Percentiles rank a stretch among this genome's conserved stretches.
These are phyloP conservation scores for Sarcophaga caerulescens DNA, from an alignment of 2,888 invertebrate species.

Conservation along the genomic window DNA sequence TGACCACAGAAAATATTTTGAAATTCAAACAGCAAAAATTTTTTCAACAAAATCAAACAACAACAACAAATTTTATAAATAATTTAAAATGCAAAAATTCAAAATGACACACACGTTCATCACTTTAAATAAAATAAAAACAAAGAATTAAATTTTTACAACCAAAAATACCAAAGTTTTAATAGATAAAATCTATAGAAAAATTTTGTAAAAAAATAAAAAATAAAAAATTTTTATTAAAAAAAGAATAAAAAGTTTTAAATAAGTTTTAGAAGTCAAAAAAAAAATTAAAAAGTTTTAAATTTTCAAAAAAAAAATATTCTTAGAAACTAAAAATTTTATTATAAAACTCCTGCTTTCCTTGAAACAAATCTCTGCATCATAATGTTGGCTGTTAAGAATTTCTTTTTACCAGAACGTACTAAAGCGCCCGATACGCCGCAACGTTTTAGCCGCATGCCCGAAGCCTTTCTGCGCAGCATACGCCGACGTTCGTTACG, in stretches of 20 bases:
- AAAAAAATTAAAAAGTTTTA: slow-evolving; percentile 34
- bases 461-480: slow-evolving; percentile 88
- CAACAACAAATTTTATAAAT: neutral
- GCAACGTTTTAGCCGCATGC: slow-evolving; percentile 85
- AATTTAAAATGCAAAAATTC: slow-evolving; percentile 48
- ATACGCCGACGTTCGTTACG: slow-evolving; percentile 87
- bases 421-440: slow-evolving; percentile 82
- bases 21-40: slow-evolving; percentile 39
- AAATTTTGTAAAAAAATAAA: neutral
- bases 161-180: slow-evolving; percentile 9
- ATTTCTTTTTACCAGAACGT: slow-evolving; percentile 87
- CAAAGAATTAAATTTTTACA: neutral
- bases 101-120: slow-evolving; percentile 6
- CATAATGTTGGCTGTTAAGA: slow-evolving; percentile 87
- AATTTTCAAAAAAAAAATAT: too few species aligned
- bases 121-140: slow-evolving; percentile 1
- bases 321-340: too few species aligned
- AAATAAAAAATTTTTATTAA: neutral
- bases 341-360: slow-evolving; percentile 7
- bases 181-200: slow-evolving; percentile 2
- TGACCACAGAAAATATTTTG: slow-evolving; percentile 19
- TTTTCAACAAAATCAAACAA: slow-evolving; percentile 30
- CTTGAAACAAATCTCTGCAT: neutral
- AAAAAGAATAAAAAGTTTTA: neutral
- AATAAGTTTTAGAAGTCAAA: slow-evolving; percentile 10